Conservation (phyloP, 2,888 invertebrate genomes). For the Dilophus febrilis region DNA sequence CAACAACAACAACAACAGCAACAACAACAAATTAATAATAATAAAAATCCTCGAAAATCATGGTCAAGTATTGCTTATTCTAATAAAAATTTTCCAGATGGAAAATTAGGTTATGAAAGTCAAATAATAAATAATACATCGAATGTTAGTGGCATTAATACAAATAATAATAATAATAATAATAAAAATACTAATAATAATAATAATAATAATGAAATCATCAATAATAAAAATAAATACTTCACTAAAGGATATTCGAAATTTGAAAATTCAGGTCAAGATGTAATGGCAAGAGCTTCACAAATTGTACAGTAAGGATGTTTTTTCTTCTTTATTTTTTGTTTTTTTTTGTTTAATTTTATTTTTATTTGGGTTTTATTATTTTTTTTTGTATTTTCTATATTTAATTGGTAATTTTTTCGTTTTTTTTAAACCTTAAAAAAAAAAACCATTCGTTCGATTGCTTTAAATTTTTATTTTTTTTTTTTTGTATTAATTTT, state of each 20-base stretch:
- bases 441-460: not conserved
- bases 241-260: constrained; percentile 15
- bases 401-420: not conserved
- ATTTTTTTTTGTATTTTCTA: not conserved
- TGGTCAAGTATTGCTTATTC: constrained; percentile 19
- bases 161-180: not conserved
- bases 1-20: constrained; percentile 9
- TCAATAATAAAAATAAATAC: constrained; percentile 8
- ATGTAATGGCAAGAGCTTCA: constrained; percentile 70
- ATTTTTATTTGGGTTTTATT: constrained; percentile 2
- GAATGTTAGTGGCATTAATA: not conserved
- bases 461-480: not conserved
- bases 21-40: constrained; percentile 7
- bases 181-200: not conserved
- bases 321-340: constrained; percentile 9
- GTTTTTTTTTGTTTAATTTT: constrained; percentile 20
- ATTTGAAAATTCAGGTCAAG: constrained; percentile 30
- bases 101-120: constrained; percentile 16
- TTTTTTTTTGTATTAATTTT: not conserved
- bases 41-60: constrained; percentile 15
- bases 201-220: too few relatives aligned
- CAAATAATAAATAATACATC: constrained; percentile 5
- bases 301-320: constrained; percentile 72
- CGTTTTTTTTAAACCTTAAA: not conserved
- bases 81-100: constrained; percentile 19